Evolutionary conservation across 2,888 invertebrate genomes (phyloP).

Genomic region (Thymelicus lineola): DNA sequence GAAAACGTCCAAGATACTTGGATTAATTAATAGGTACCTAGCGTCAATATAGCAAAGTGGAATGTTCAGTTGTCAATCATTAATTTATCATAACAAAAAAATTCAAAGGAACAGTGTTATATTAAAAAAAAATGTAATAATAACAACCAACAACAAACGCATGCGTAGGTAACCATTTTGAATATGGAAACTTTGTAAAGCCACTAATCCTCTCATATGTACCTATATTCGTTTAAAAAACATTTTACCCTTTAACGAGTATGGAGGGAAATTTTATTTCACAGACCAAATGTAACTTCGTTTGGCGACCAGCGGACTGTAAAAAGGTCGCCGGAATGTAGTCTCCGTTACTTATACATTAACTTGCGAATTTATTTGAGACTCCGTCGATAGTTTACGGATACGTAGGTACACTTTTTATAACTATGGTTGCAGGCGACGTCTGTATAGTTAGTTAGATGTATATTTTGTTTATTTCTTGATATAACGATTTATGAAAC

Average conservation of each 20-base stretch:
- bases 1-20: background rate
- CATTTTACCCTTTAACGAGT: background rate
- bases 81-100: no score
- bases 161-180: background rate
- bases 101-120: no score
- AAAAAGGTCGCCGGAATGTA: background rate
- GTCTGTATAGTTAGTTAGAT: no score
- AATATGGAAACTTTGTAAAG: background rate
- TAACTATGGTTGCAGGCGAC: background rate
- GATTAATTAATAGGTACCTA: background rate
- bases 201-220: background rate
- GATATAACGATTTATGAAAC: no score
- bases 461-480: no score
- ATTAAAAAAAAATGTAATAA: no score
- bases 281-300: constrained; percentile 7
- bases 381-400: background rate
- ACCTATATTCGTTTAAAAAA: constrained; percentile 3
- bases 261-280: background rate
- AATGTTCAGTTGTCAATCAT: no score
- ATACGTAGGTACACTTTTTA: background rate
- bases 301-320: constrained; percentile 9
- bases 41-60: no score
- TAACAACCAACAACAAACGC: no score
- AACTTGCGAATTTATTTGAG: background rate
- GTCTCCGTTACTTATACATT: background rate